These are phyloP conservation scores for Oplegnathus fasciatus DNA, from an alignment of 2,113 vertebrate species.

Conservation along the genomic window DNA sequence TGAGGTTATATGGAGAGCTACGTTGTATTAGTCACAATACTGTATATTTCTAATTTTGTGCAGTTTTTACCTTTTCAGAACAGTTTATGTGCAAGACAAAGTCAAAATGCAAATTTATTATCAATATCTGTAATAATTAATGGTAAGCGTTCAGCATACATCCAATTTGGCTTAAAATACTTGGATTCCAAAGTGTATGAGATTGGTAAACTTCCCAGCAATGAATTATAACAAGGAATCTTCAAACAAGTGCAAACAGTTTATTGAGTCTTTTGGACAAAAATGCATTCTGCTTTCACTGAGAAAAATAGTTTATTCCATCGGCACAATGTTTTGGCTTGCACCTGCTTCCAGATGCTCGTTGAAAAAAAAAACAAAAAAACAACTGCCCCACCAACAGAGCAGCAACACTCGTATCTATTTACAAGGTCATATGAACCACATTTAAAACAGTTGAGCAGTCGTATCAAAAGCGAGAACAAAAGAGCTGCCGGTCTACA, in stretches of 20 bases:
- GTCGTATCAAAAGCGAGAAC: neutral
- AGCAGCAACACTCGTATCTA: neutral
- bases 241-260: slow-evolving; percentile 53
- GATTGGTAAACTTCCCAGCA: neutral
- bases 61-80: neutral
- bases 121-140: too few relatives aligned
- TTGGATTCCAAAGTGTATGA: neutral
- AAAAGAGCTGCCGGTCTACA: slow-evolving; percentile 12
- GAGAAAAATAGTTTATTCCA: slow-evolving; percentile 19
- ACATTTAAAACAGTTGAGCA: neutral
- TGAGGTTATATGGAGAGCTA: too few relatives aligned
- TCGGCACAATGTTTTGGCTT: neutral
- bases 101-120: too few relatives aligned
- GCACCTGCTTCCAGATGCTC: neutral
- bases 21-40: neutral
- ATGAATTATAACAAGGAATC: neutral
- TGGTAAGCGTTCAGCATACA: neutral
- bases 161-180: neutral
- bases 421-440: slow-evolving; percentile 37
- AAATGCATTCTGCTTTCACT: neutral
- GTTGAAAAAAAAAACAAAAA: neutral
- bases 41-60: neutral
- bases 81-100: neutral
- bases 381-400: neutral
- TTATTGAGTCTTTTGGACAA: slow-evolving; percentile 40